These are phyloP conservation scores for Xerus inauris DNA, from an alignment of 2,113 vertebrate genomes.

Conservation along the genomic window DNA sequence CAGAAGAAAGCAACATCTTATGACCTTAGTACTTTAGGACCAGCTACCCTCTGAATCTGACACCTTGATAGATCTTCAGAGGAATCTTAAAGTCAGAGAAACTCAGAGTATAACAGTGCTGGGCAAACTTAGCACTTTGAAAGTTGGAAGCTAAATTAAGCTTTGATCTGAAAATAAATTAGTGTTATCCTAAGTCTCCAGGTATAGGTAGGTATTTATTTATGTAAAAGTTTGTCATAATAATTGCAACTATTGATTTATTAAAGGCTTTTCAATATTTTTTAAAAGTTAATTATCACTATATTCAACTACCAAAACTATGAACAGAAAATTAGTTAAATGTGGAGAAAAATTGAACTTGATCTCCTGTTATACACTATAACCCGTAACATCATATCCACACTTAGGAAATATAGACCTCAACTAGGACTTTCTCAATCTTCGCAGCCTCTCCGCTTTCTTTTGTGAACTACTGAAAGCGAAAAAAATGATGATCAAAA, in stretches of 20 bases:
- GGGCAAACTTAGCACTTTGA: background rate
- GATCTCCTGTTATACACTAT: background rate
- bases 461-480: background rate
- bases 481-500: background rate
- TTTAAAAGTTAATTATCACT: background rate
- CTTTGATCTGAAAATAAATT: slow-evolving; percentile 35
- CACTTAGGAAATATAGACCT: background rate
- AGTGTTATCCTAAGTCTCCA: background rate
- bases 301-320: background rate
- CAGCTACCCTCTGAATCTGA: background rate
- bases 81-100: background rate
- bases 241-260: background rate
- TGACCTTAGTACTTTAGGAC: background rate
- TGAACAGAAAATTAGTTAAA: background rate
- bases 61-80: background rate
- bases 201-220: background rate
- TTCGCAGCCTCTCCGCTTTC: background rate
- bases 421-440: background rate
- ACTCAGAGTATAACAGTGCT: background rate
- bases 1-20: background rate
- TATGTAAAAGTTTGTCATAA: background rate
- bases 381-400: background rate
- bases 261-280: background rate
- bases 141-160: background rate
- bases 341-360: background rate